Evolutionary conservation across 2,113 vertebrate species (phyloP).

Genomic region (Athene cunicularia): DNA sequence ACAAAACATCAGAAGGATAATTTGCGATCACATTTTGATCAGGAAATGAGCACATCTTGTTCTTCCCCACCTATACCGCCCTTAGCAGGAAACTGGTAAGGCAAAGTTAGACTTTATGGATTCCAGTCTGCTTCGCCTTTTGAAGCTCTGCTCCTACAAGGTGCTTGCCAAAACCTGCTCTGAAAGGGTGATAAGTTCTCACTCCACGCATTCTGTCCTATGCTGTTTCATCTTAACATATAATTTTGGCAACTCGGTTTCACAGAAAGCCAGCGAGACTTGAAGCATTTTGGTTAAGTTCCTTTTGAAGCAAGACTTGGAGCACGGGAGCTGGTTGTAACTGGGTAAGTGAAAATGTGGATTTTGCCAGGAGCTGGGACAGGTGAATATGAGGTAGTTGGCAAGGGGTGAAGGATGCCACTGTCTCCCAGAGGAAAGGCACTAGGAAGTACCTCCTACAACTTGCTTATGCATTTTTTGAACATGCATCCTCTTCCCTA

Average conservation of each 20-base stretch:
- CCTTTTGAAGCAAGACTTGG: neutral
- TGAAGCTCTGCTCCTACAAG: neutral
- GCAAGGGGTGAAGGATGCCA: rapidly evolving
- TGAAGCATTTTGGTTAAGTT: neutral
- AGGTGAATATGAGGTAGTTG: neutral
- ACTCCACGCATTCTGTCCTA: neutral
- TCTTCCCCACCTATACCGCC: neutral
- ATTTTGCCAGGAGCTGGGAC: neutral
- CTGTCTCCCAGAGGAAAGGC: neutral
- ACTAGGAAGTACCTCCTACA: neutral
- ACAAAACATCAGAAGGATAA: neutral
- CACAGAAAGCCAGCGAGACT: neutral
- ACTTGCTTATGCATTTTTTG: neutral
- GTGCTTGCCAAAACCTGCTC: neutral
- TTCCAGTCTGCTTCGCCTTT: neutral
- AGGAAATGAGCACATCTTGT: neutral
- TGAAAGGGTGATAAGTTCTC: neutral
- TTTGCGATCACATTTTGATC: neutral
- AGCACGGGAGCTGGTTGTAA: neutral
- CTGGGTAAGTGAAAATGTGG: neutral
- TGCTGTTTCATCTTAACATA: neutral
- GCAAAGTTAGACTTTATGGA: neutral
- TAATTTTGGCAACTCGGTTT: neutral
- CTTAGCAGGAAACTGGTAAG: neutral
- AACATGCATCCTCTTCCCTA: neutral